Base-by-base conservation (phyloP, 37 sponge, comb jelly and placozoan genomes). In the Axinella damicornis region DNA sequence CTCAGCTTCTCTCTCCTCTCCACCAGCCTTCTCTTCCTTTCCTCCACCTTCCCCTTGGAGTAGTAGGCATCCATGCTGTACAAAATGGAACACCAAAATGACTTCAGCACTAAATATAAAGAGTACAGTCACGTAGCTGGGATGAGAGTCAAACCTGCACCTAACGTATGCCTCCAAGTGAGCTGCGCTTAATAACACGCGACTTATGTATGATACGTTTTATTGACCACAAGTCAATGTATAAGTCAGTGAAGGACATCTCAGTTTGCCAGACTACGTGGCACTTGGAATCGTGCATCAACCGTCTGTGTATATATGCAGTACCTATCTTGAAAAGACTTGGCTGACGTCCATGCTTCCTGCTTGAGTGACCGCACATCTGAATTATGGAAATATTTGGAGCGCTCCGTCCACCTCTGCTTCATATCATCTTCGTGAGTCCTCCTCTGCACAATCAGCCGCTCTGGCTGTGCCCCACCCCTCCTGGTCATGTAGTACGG, bases 281-380 rank as follows among this genome's bases (percentile, higher is more conserved):
- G n/a, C n/a, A n/a, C n/a, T n/a, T n/a, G n/a, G n/a, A n/a, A n/a
- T n/a, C n/a, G 46, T 46, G 46, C 46, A 46, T 12, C 9, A 46
- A 4, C 4, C 9, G 46, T 46, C 4, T 46, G 9, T n/a, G n/a
- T n/a, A n/a, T n/a, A n/a, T n/a, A n/a, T n/a, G n/a, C n/a, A n/a
- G n/a, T n/a, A 93, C 94, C 94, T 90, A 17, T 85, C 82, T 55
- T 80, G 64, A 66, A 80, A 91, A 12, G 89, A 77, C 31, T 92
- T 73, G 37, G 77, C 27, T 13, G 95, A 95, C 0, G 87, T 86
- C 96, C 96, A 96, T 0, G 38, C 83, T 30, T 79, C 69, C 36
- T 83, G 83, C 57, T 94, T 93, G 41, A 62, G 80, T 14, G 85
- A 67, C 16, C 69, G 34, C 18, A 87, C 74, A 69, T 83, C 82